Evolutionary conservation across 2,113 vertebrate genomes (phyloP).

Genomic region (Chiloscyllium plagiosum): DNA sequence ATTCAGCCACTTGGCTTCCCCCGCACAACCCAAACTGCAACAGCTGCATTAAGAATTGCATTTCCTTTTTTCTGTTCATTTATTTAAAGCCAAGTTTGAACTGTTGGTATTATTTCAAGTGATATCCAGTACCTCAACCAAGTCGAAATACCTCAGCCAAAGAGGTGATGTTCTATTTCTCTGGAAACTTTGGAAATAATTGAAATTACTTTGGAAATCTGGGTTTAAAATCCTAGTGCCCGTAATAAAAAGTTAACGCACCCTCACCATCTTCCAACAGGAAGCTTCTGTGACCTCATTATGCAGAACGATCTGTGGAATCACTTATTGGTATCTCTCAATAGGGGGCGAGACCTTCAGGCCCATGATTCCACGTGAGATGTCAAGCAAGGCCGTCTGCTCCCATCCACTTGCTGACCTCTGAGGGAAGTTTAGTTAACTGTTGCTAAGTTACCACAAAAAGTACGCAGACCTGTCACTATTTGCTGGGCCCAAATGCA

Average conservation of each 20-base stretch:
- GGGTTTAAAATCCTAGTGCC: neutral
- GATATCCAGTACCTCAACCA: no score
- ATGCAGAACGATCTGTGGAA: neutral
- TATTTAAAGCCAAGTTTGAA: neutral
- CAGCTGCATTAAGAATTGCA: neutral
- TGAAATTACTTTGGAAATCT: neutral
- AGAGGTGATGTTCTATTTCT: neutral
- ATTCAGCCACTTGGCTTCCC: neutral
- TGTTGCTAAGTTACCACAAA: slow-evolving; percentile 44
- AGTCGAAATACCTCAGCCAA: neutral
- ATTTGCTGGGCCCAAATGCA: slow-evolving; percentile 36
- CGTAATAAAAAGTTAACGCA: neutral
- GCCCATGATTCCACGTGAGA: neutral
- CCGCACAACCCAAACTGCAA: neutral
- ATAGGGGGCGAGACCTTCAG: neutral
- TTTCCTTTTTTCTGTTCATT: neutral
- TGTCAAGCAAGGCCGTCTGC: slow-evolving; percentile 17
- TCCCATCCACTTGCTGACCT: slow-evolving; percentile 37
- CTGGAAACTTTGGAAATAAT: neutral
- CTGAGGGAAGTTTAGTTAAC: slow-evolving; percentile 37
- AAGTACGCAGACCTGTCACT: slow-evolving; percentile 43
- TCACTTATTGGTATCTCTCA: neutral
- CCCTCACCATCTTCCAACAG: neutral
- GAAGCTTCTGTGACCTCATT: neutral
- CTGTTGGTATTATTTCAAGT: no score